Percentiles rank a stretch among this genome's conserved stretches.
phyloP scores from a whole-genome alignment of 1,140 invertebrate species.

The Cephus cinctus region DNA sequence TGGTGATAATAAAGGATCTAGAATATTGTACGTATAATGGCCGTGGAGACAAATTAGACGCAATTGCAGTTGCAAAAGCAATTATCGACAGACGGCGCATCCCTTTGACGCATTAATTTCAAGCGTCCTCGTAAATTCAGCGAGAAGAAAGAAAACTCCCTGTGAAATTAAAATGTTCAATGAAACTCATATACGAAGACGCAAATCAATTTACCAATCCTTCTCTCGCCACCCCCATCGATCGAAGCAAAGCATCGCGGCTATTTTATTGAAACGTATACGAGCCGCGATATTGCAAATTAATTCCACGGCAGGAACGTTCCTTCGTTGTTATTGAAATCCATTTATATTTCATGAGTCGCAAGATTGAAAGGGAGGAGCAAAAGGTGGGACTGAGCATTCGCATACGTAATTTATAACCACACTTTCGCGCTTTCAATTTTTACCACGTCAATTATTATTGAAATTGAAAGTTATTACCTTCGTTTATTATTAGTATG shows the following conservation, averaged over 20 bases:
- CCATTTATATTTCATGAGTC: constrained; percentile 2
- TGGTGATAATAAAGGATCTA: too few relatives aligned
- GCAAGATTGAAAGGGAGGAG: too few relatives aligned
- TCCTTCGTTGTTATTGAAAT: neutral
- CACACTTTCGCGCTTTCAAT: neutral
- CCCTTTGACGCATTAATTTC: neutral
- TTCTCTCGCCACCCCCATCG: neutral
- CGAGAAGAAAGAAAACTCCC: too few relatives aligned
- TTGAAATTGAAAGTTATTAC: neutral
- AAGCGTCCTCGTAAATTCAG: neutral
- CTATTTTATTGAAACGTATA: neutral
- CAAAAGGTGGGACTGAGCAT: too few relatives aligned
- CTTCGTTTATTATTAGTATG: neutral
- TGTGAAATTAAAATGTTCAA: neutral
- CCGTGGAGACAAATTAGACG: too few relatives aligned
- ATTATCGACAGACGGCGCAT: too few relatives aligned
- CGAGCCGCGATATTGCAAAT: neutral
- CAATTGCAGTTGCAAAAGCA: too few relatives aligned
- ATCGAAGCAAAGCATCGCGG: neutral
- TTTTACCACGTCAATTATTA: neutral
- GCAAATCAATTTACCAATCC: constrained; percentile 1
- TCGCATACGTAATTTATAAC: too few relatives aligned
- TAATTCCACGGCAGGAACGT: neutral
- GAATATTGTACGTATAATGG: too few relatives aligned
- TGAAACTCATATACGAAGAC: neutral